Evolutionary conservation across 2,113 vertebrate species (phyloP).

Genomic region (Taurulus bubalis): DNA sequence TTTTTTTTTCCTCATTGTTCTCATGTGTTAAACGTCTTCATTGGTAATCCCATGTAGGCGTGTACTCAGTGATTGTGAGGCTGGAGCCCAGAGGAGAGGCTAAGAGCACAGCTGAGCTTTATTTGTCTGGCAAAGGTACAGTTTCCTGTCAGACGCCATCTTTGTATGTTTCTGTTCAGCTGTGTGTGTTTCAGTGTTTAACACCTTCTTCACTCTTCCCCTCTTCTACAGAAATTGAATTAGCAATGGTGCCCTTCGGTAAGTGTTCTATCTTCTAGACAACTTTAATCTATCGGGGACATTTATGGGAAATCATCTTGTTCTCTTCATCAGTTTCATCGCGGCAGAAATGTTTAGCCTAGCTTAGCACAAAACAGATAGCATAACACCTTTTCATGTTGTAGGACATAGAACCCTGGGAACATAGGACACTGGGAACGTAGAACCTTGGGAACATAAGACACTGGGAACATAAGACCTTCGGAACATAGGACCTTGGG

Average conservation of each 20-base stretch:
- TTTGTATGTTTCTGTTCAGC: constrained; percentile 53
- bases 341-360: background rate
- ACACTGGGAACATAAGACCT: background rate
- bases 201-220: constrained; percentile 65
- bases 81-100: constrained; percentile 97
- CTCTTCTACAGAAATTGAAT: constrained; percentile 91
- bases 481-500: background rate
- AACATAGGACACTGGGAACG: background rate
- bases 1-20: constrained; percentile 46
- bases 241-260: constrained; percentile 92
- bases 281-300: background rate
- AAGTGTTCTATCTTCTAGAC: constrained; percentile 69
- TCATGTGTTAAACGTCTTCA: constrained; percentile 70
- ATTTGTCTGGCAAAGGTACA: constrained; percentile 95
- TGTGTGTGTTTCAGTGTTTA: constrained; percentile 32
- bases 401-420: background rate
- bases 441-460: background rate
- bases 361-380: background rate
- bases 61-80: constrained; percentile 98
- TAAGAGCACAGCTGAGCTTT: constrained; percentile 98
- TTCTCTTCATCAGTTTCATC: background rate
- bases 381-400: no score
- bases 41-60: constrained; percentile 87
- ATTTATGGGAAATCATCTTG: constrained; percentile 43
- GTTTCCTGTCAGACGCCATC: constrained; percentile 53